Evolutionary conservation across 2,888 invertebrate genomes (phyloP).

Genomic region (Sphaerophoria rueppellii): DNA sequence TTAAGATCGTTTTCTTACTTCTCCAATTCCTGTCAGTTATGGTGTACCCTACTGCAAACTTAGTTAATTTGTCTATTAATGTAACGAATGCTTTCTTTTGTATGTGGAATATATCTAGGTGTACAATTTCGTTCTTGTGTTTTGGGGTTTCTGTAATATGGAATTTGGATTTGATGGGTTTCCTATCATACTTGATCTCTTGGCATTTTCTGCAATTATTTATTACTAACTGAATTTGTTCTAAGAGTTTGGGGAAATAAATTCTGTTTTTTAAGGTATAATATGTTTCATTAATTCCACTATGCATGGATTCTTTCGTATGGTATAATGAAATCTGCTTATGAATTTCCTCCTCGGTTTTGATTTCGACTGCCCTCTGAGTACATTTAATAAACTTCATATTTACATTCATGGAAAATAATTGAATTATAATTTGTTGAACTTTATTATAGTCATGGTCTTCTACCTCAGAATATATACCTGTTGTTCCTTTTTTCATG

Average conservation of each 20-base stretch:
- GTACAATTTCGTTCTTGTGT: constrained; percentile 2
- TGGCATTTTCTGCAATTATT: constrained; percentile 11
- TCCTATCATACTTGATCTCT: constrained; percentile 36
- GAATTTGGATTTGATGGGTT: constrained; percentile 21
- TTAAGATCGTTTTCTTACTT: constrained; percentile 42
- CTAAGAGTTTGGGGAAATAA: neutral
- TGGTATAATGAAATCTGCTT: constrained; percentile 42
- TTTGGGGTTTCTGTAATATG: constrained; percentile 19
- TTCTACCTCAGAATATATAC: too few species aligned
- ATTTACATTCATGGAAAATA: constrained; percentile 48
- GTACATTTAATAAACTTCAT: constrained; percentile 54
- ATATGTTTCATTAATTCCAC: constrained; percentile 1
- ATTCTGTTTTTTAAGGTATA: neutral
- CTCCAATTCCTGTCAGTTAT: constrained; percentile 66
- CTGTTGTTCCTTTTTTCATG: constrained; percentile 42
- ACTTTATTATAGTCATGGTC: constrained; percentile 61
- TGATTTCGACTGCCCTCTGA: constrained; percentile 47
- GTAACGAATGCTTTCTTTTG: neutral
- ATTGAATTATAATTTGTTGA: constrained; percentile 53
- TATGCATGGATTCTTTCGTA: constrained; percentile 17
- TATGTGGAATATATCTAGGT: constrained; percentile 6
- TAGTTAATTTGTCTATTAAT: constrained; percentile 38
- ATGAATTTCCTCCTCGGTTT: constrained; percentile 61
- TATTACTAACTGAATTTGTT: constrained; percentile 4
- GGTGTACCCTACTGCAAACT: constrained; percentile 62